Base-by-base conservation (phyloP, 2,797 vertebrate genomes). In the Notolepis coatsorum region DNA sequence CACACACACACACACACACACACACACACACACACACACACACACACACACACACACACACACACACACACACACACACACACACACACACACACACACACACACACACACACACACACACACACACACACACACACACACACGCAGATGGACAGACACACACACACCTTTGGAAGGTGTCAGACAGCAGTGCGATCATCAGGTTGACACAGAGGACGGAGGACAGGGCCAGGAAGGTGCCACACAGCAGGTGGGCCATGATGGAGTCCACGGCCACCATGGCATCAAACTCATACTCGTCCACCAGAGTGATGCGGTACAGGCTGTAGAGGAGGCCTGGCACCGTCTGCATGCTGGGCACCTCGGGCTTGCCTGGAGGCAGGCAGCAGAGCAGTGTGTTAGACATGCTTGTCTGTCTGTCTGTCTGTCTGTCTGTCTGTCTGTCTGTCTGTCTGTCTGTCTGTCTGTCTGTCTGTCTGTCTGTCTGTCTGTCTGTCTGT, bases 241-340 rank as follows among this genome's bases (percentile, higher is more conserved):
- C 90, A 2, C 89, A 91, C 28, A 92, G 81, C 63, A 93, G 68
- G 71, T 87, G 80, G 30, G 91, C 89, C 91, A 91, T 91, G 48
- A 89, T 24, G 0, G 38, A 2, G 30, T 93, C 90, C 52, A 83
- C 72, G 0, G 25, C 54, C 7, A 49, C 61, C 89, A 91, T 89
- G 65, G 81, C 85, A 8, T 84, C 64, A 18, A 83, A 91, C 65
- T 92, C 89, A 2, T 92, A 91, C 48, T 88, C 85, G 1, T 91
- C 90, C 69, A 92, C 82, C 68, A 93, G 75, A 2, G 88, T 91
- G 65, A 92, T 89, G 7, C 89, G 81, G 68, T 91, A 92, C 48
- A 92, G 79, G 39, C 87, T 92, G 71, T 82, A 91, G n/a, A 91
- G 84, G 20, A 90, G 72, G 30, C 75, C 68, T 0, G 81, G 73